Conservation (phyloP, 2,113 vertebrate genomes). For the Columba janthina region DNA sequence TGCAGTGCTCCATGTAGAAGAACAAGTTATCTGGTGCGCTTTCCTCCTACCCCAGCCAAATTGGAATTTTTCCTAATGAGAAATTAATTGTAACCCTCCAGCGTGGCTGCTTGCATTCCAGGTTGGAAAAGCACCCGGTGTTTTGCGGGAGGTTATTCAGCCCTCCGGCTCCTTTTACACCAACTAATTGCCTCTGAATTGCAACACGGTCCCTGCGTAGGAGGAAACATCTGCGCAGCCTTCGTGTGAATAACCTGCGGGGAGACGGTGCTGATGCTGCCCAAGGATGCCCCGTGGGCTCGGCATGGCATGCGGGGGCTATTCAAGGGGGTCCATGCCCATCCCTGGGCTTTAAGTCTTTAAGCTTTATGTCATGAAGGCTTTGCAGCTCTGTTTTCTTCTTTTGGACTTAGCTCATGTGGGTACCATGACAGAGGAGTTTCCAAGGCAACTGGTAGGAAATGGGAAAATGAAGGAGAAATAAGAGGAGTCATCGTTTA, state of each 20-base stretch:
- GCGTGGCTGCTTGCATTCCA: neutral
- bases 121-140: neutral
- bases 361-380: neutral
- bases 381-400: neutral
- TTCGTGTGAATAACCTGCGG: neutral
- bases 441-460: neutral
- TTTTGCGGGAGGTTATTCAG: neutral
- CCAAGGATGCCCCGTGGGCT: fast-evolving
- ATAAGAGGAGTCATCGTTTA: neutral
- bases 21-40: neutral
- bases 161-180: neutral
- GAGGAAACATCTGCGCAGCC: neutral
- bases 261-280: fast-evolving
- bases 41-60: neutral
- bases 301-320: fast-evolving
- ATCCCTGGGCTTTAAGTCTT: neutral
- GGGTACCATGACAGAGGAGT: fast-evolving
- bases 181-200: neutral
- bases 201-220: neutral
- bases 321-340: neutral
- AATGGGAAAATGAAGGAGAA: neutral
- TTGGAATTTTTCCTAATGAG: neutral
- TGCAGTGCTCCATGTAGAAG: neutral
- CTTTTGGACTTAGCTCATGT: neutral
- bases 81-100: neutral